A percentile compares a stretch with the other conserved stretches of the same genome.
Evolutionary conservation across 2,888 invertebrate species (phyloP).

Genomic region (Papilio elwesi): DNA sequence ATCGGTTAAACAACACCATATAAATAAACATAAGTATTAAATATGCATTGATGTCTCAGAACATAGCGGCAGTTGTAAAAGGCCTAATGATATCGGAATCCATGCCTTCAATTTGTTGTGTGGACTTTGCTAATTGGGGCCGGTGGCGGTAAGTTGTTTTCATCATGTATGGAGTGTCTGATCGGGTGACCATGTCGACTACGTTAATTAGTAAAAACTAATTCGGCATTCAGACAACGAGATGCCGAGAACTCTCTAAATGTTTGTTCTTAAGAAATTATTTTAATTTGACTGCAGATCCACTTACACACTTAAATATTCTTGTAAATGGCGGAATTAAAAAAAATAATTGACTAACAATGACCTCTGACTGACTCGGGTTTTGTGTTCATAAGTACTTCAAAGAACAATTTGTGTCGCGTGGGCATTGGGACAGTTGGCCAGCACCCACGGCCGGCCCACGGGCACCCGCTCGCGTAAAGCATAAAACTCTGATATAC

Average conservation of each 20-base stretch:
- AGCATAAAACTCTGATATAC: conserved; percentile 74
- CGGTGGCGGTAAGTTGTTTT: conserved; percentile 21
- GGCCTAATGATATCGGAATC: conserved; percentile 37
- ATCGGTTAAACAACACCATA: neutral
- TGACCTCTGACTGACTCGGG: neutral
- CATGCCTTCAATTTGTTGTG: conserved; percentile 24
- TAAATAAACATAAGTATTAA: neutral
- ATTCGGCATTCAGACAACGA: conserved; percentile 40
- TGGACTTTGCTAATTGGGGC: neutral
- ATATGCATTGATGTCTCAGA: neutral
- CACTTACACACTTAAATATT: neutral
- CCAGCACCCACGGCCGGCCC: conserved; percentile 74
- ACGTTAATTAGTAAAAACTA: conserved; percentile 44
- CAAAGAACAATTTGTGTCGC: conserved; percentile 75
- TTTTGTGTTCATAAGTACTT: neutral
- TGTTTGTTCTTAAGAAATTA: conserved; percentile 22
- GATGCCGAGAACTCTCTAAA: conserved; percentile 64
- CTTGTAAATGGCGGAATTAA: neutral
- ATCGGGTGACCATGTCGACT: conserved; percentile 23
- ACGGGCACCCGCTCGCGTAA: conserved; percentile 55
- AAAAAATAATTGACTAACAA: neutral
- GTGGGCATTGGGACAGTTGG: conserved; percentile 66
- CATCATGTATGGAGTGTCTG: conserved; percentile 35
- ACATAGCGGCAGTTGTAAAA: conserved; percentile 26
- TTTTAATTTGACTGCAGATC: conserved; percentile 9